A percentile compares a stretch with the other conserved stretches of the same genome.
Conservation (phyloP, 2,888 invertebrate species). For the Sarcophaga variegata region DNA sequence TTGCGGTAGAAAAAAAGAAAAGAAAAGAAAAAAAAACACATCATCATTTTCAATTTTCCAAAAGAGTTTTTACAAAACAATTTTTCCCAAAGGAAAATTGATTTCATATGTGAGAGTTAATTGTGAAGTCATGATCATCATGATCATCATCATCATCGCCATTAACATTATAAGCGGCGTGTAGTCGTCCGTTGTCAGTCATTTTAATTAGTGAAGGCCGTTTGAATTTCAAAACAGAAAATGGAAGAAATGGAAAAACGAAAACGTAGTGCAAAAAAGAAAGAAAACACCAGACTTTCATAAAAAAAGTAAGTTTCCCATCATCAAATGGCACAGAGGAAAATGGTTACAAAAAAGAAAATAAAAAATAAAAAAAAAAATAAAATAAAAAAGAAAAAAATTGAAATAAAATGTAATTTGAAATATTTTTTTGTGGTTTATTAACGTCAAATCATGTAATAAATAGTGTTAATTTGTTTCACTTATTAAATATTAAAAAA, state of each 20-base stretch:
- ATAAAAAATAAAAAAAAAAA: neutral
- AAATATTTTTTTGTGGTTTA: slow-evolving; percentile 35
- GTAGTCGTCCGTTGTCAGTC: slow-evolving; percentile 16
- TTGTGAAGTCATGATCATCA: slow-evolving; percentile 34
- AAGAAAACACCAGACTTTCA: slow-evolving; percentile 25
- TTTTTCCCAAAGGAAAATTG: neutral
- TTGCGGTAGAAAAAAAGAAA: slow-evolving; percentile 21
- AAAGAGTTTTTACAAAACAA: neutral
- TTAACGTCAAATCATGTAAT: slow-evolving; percentile 26
- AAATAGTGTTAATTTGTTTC: slow-evolving; percentile 34
- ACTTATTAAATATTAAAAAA: neutral
- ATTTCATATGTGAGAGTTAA: slow-evolving; percentile 5
- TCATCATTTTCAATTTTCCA: neutral
- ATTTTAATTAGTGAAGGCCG: slow-evolving; percentile 64
- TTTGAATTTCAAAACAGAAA: slow-evolving; percentile 21
- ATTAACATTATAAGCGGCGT: slow-evolving; percentile 16
- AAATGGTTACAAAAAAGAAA: neutral
- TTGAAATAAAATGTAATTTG: slow-evolving; percentile 21
- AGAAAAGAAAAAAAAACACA: neutral
- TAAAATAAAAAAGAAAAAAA: neutral
- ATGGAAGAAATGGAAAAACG: neutral
- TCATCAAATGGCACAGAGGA: slow-evolving; percentile 22
- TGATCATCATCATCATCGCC: neutral
- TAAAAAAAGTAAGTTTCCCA: slow-evolving; percentile 32
- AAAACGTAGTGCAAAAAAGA: neutral